Percentiles rank a stretch among this genome's conserved stretches.
Evolutionary conservation across 2,797 vertebrate genomes (phyloP).

Genomic region (Microhierax caerulescens): DNA sequence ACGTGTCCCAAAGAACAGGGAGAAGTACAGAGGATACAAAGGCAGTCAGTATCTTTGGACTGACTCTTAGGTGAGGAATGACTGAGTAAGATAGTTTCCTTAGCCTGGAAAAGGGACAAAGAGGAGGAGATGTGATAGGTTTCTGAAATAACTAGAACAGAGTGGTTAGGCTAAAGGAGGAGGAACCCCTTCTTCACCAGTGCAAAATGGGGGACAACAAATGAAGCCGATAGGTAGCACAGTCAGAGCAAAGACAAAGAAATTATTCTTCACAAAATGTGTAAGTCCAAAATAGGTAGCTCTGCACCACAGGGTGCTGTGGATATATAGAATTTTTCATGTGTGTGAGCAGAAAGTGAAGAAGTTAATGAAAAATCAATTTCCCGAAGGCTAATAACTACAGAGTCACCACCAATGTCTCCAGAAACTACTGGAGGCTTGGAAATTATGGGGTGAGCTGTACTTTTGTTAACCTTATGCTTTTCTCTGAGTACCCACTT

Average conservation of each 20-base stretch:
- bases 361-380: background rate
- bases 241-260: background rate
- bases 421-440: background rate
- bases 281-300: background rate
- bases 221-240: background rate
- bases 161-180: background rate
- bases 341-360: background rate
- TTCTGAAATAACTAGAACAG: background rate
- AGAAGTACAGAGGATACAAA: background rate
- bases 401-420: background rate
- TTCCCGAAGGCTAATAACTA: background rate
- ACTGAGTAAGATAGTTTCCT: background rate
- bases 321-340: background rate
- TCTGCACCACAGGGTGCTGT: background rate
- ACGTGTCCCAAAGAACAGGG: background rate
- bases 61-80: background rate
- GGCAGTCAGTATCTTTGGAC: background rate
- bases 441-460: background rate
- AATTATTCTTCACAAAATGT: background rate
- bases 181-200: background rate
- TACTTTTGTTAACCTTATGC: background rate
- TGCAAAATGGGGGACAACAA: background rate
- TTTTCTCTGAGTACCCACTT: background rate
- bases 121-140: background rate
- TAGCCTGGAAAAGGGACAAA: background rate